Conservation (phyloP, 2,797 vertebrate species). For the Gadopsis marmoratus region DNA sequence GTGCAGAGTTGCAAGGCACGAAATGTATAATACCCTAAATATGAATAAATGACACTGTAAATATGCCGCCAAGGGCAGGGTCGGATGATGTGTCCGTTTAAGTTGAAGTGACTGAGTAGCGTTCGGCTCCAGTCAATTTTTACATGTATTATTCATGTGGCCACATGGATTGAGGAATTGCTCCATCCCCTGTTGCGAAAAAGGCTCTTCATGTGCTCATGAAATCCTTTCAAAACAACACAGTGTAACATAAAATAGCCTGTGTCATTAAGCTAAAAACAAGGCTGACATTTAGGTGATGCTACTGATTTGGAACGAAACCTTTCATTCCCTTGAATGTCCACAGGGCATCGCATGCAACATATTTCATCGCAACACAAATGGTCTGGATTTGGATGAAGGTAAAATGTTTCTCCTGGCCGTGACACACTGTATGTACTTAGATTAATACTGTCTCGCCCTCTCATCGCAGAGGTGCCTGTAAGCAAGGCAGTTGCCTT, state of each 20-base stretch:
- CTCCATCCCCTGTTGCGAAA: constrained; percentile 4
- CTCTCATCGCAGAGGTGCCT: background rate
- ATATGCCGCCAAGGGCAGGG: constrained; percentile 2
- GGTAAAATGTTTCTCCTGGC: constrained; percentile 8
- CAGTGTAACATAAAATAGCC: constrained; percentile 10
- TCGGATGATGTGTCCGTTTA: constrained; percentile 6
- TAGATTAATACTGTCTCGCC: too few relatives aligned
- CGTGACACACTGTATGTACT: background rate
- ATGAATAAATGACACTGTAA: constrained; percentile 10
- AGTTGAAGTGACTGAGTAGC: constrained; percentile 2
- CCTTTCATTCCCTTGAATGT: constrained; percentile 24
- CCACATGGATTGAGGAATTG: constrained; percentile 6
- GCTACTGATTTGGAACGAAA: constrained; percentile 16
- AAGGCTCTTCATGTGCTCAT: constrained; percentile 2
- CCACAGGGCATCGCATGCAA: background rate
- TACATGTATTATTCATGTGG: constrained; percentile 42
- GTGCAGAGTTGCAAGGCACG: constrained; percentile 14
- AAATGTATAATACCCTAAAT: constrained; percentile 17
- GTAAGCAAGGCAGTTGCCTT: background rate
- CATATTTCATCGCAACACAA: constrained; percentile 19
- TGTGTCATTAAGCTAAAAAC: constrained; percentile 11
- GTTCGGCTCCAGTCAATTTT: constrained; percentile 5
- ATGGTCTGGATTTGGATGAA: background rate
- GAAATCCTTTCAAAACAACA: constrained; percentile 19
- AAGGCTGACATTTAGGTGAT: constrained; percentile 22